Evolutionary conservation across 2,797 vertebrate species (phyloP), one percentile per base, ranked within the genome.

Genomic region (Oreochromis grahami): DNA sequence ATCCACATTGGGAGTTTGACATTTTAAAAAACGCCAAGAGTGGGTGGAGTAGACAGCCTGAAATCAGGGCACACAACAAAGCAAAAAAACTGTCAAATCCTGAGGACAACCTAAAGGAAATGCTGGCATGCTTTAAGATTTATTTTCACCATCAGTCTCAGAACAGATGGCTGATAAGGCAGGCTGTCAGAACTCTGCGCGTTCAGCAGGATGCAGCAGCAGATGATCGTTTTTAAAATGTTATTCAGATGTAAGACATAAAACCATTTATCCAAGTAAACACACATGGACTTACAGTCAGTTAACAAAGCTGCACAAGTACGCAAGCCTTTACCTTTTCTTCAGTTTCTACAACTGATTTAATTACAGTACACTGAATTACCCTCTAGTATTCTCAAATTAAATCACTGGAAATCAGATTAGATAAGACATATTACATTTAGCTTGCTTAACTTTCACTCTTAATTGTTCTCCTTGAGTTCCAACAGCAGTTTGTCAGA

Each of bases 81-180:
- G 70, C 14, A 48, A 45, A 19, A 19, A 26, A 80, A 32, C 19
- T 34, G 70, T 84, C 36, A 52, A 26, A 72, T 11, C 56, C 24
- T 32, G 10, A 74, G 76, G 79, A 79, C 52, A 5, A 51, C n/a
- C 55, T 19, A 11, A 82, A 87, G 53, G 4, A 70, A 60, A 72
- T 79, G 2, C 8, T 19, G n/a, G 32, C 14, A 8, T 74, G 9
- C 50, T 11, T 26, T 19, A 29, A 3, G 81, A 24, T 77, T 84
- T 76, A 76, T 55, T 24, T 36, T 55, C 38, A 19, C 41, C 48
- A 38, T 78, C 76, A 34, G 24, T 24, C 5, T 41, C 43, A 68
- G 60, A 81, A 32, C 85, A 89, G 76, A 86, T 84, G 80, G 55
- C 3, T 55, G 82, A 77, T 74, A 53, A 80, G 58, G 48, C 38